Base-by-base conservation (phyloP, 2,888 invertebrate species). In the Pristionchus exspectatus region DNA sequence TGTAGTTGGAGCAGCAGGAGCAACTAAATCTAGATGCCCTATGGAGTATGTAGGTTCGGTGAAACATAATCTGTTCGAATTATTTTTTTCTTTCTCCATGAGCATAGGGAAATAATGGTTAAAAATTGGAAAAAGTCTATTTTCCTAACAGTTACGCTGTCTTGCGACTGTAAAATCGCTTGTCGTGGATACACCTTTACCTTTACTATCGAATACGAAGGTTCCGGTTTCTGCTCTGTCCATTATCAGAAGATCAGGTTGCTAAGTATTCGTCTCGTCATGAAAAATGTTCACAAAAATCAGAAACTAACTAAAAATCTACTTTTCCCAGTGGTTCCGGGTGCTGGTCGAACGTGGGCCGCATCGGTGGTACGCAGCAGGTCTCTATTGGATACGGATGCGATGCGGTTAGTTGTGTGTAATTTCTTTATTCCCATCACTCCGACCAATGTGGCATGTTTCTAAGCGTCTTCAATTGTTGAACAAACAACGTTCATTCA, bases 311-410 rank as follows among this genome's bases (percentile, higher is more conserved):
- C 27, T 12, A 69, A 27, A 69, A n/a, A n/a, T n/a, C n/a, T 66
- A 69, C 16, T 54, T 0, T 14, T 72, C 44, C 91, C 90, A 90
- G 92, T 87, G 93, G 93, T 74, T 91, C 91, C 59, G 93, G 93
- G 10, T 94, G 94, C 87, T 94, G 94, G 93, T 93, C 93, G 38
- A 94, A 94, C 90, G 94, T 94, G 44, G 93, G 93, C 56, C 90
- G 93, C 89, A 89, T 93, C 38, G 94, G 94, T 16, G 94, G 94
- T 27, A 90, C 90, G 54, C 94, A 94, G 86, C 91, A 92, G 77
- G 93, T 94, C 9, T 94, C 94, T 4, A 94, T 94, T 81, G 94
- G 93, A 54, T 93, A 93, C 88, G 94, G 94, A 72, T 94, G 94
- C 90, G 94, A 94, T 44, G 91, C 91, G 77, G 93, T 93, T 77